These are phyloP conservation scores for Pangasius macronema DNA, from an alignment of 2,797 vertebrate genomes.

Conservation along the genomic window DNA sequence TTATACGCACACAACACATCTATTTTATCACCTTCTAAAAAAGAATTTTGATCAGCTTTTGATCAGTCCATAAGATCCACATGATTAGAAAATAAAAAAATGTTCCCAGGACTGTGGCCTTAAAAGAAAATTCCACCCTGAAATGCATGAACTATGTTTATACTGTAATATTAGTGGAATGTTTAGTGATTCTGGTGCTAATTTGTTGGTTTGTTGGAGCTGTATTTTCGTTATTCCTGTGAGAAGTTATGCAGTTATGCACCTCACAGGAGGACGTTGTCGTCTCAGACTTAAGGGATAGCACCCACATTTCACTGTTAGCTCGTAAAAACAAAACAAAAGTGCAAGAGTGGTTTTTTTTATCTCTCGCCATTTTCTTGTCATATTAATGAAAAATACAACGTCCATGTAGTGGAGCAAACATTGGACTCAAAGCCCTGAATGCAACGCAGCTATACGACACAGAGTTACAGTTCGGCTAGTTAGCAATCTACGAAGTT, in stretches of 20 bases:
- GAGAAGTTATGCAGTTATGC: not conserved
- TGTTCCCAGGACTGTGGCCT: not conserved
- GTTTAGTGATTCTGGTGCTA: not conserved
- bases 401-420: not conserved
- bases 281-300: not conserved
- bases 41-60: not conserved
- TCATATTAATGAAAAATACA: not conserved
- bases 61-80: not conserved
- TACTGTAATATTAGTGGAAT: not conserved
- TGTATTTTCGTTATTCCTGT: not conserved
- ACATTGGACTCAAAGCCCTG: not conserved
- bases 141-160: not conserved
- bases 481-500: not conserved
- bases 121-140: not conserved
- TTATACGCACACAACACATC: not conserved
- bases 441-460: not conserved
- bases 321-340: not conserved
- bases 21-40: not conserved
- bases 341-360: too few relatives aligned
- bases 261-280: not conserved
- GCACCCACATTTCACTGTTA: not conserved
- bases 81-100: not conserved
- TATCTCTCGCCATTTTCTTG: too few relatives aligned
- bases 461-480: not conserved
- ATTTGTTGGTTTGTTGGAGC: not conserved